Evolutionary conservation across 2,888 invertebrate genomes (phyloP).

Genomic region (Subacronicta megacephala): DNA sequence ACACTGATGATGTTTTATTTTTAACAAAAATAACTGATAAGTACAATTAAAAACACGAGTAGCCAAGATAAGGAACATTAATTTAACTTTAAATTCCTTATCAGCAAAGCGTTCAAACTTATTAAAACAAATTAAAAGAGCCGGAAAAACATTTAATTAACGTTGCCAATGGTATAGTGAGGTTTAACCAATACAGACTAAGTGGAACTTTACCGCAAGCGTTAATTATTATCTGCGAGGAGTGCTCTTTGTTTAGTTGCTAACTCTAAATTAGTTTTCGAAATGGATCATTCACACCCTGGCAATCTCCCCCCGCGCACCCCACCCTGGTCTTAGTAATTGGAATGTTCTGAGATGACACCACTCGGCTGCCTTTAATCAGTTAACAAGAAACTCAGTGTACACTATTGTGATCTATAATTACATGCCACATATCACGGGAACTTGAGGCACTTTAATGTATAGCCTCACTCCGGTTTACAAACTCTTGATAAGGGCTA

Average conservation of each 20-base stretch:
- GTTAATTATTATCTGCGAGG: conserved; percentile 90
- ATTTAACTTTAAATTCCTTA: conserved; percentile 15
- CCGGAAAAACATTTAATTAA: conserved; percentile 70
- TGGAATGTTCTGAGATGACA: conserved; percentile 89
- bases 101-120: conserved; percentile 30
- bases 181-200: conserved; percentile 85
- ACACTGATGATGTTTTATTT: not conserved
- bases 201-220: conserved; percentile 89
- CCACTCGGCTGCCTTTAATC: conserved; percentile 87
- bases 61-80: conserved; percentile 8
- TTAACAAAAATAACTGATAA: conserved; percentile 1
- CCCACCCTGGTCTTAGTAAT: conserved; percentile 80
- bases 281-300: conserved; percentile 90
- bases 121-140: conserved; percentile 53
- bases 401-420: conserved; percentile 79
- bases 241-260: conserved; percentile 90
- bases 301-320: conserved; percentile 64
- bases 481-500: conserved; percentile 12
- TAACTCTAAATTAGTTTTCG: conserved; percentile 90
- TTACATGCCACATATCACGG: conserved; percentile 65
- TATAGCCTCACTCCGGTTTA: conserved; percentile 30
- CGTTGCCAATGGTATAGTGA: conserved; percentile 79
- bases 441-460: conserved; percentile 40
- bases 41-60: conserved; percentile 11
- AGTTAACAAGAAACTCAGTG: conserved; percentile 87